Evolutionary conservation across 2,888 invertebrate genomes (phyloP), one percentile per base, ranked within the genome.

Genomic region (Bugula neritina): DNA sequence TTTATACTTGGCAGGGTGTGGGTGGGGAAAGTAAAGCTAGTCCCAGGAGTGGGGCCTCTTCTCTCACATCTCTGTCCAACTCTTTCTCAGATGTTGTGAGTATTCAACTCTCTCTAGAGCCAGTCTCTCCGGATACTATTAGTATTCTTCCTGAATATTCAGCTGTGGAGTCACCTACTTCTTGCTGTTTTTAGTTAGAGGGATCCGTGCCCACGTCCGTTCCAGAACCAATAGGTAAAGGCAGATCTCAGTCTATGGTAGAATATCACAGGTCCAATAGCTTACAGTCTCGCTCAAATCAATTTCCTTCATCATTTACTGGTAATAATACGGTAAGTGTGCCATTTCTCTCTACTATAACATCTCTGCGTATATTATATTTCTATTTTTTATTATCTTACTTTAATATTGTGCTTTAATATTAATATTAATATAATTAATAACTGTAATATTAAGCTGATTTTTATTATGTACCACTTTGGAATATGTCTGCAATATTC

Each of bases 231-330:
- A 63, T 63, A 13, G 63, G 63, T 13, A 63, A 63, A 34, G 63
- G 63, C 27, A 63, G 63, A 63, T 63, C 63, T 63, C 63, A 63
- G 31, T 63, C 63, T 29, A 63, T 63, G 63, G 31, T 63, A 29
- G 63, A 63, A 63, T 63, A 63, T 63, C 63, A 63, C 21, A 63
- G 63, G 31, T 63, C 63, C 21, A 63, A 63, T 63, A 63, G 63
- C 63, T 27, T 63, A 34, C 63, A 63, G 31, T 63, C 63, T 27
- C 63, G 63, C 27, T 17, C 17, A 13, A 31, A 31, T 29, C 63
- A 25, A 31, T 31, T 23, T 63, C 13, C 31, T 13, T 10, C 21
- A 21, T 63, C 63, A 2, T 63, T 29, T 31, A 63, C 63, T 63
- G 43, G 43, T 43, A 43, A 43, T 17, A 43, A 43, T 43, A 17